These are phyloP conservation scores for Bhutanitis thaidina DNA, from an alignment of 2,888 invertebrate genomes.

Conservation along the genomic window DNA sequence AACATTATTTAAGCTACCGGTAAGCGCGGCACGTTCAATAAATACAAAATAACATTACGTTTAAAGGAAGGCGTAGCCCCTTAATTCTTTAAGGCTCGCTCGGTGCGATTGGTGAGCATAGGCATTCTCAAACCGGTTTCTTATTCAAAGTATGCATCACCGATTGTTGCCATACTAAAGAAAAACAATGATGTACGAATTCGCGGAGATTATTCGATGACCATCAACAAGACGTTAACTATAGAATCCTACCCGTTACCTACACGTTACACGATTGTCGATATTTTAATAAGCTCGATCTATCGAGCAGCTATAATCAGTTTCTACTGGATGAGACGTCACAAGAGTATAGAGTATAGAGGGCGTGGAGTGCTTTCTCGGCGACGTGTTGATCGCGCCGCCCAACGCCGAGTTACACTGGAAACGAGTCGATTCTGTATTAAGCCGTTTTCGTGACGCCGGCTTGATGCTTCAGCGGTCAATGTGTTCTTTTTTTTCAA, in stretches of 20 bases:
- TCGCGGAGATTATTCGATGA: neutral
- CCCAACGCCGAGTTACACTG: neutral
- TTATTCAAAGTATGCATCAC: too few species aligned
- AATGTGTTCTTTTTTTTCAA: neutral
- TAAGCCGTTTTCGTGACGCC: neutral
- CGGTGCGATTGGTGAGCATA: neutral
- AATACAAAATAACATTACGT: neutral
- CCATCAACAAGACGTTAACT: too few species aligned
- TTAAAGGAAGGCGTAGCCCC: neutral
- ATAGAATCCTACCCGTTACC: too few species aligned
- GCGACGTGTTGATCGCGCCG: neutral
- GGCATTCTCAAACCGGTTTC: too few species aligned
- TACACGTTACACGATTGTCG: neutral
- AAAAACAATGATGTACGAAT: neutral
- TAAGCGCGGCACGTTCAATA: neutral
- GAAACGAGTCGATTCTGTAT: neutral
- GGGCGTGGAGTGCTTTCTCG: neutral
- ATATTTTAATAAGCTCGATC: neutral
- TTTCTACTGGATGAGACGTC: neutral
- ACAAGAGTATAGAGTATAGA: neutral
- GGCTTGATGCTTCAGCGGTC: neutral
- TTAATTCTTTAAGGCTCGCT: neutral
- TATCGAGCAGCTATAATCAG: neutral
- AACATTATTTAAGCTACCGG: neutral
- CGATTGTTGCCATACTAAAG: neutral